Base-by-base conservation (phyloP, 2,888 invertebrate genomes). In the Drosophila picticornis region DNA sequence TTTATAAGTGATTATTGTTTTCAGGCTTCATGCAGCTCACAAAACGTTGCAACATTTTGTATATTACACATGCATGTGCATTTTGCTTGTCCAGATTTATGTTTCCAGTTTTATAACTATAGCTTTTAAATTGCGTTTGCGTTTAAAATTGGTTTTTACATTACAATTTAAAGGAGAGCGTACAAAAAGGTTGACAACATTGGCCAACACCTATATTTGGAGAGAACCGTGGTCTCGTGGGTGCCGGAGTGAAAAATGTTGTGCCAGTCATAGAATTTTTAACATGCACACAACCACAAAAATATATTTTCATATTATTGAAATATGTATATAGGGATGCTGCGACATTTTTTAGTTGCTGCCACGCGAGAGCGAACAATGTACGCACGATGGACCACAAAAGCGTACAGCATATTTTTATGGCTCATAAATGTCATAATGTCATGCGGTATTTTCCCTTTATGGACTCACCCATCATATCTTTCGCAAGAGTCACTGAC, bases 381-480 rank as follows among this genome's bases (percentile, higher is more conserved):
- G 62, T 31, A 60, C 64, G 51, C 57, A 77, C 32, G 66, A 61
- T 80, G 75, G 63, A 73, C 83, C 80, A 78, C 80, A 76, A 72
- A 67, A 70, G 81, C 78, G 74, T 67, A 66, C 64, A 83, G 72
- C 83, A 88, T 84, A 85, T 81, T 88, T 90, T 88, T 90, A 85
- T 85, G 74, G 85, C 78, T 70, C 76, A 76, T 85, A 85, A 86
- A 85, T 86, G 83, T 81, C 83, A 90, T 90, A 85, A 85, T 86
- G 83, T 65, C 76, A 81, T 86, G 86, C 88, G 86, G 83, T 52
- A 81, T 83, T 85, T 81, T 57, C 57, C 22, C 29, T 53, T 59
- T 48, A n/a, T 55, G 22, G 11, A 46, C 27, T 34, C 27, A 60
- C n/a, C 9, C 50, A 29, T 19, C n/a, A 48, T 31, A 36, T 36